Evolutionary conservation across 2,888 invertebrate genomes (phyloP), one percentile per base, ranked within the genome.

Genomic region (Eucera pruinosa): DNA sequence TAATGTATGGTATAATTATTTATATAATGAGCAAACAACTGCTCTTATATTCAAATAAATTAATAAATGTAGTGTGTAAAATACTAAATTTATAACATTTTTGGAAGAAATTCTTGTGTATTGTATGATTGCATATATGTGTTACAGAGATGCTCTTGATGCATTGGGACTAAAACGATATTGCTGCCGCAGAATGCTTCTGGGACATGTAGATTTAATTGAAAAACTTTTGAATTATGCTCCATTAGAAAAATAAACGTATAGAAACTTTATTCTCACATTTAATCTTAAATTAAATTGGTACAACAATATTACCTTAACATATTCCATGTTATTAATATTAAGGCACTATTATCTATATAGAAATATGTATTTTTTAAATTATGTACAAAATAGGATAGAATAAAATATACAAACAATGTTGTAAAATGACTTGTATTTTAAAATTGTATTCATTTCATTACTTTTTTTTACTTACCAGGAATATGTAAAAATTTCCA

Each of bases 161-260:
- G 98, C 98, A 0, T 94, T 99, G 43, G 98, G 98, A 0, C 93
- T 99, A 86, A 99, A 98, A 91, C 94, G 98, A 71, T 99, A 99
- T 92, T 99, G 99, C 92, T 99, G 99, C 91, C 94, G 99, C 64
- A 94, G 99, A 85, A 99, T 99, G 99, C 94, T 99, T 23, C 95
- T 99, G 0, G 98, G 99, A 6, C 99, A 99, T 91, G 99, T 99
- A 0, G 99, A 99, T 93, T 94, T 99, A n/a, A 99, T 99, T 92
- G 99, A 99, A 92, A 99, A 99, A 93, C 94, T 99, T n/a, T 95
- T 99, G 47, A 99, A 99, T 94, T 99, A 99, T 92, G 98, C 99
- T 33, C 99, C 99, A 0, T 93, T 99, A 66, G 99, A 99, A 92
- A 99, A 99, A 93, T 98, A 94, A 66, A 43, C 41, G 30, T 9